Evolutionary conservation across 2,113 vertebrate genomes (phyloP).

Genomic region (Phyllostomus hastatus): DNA sequence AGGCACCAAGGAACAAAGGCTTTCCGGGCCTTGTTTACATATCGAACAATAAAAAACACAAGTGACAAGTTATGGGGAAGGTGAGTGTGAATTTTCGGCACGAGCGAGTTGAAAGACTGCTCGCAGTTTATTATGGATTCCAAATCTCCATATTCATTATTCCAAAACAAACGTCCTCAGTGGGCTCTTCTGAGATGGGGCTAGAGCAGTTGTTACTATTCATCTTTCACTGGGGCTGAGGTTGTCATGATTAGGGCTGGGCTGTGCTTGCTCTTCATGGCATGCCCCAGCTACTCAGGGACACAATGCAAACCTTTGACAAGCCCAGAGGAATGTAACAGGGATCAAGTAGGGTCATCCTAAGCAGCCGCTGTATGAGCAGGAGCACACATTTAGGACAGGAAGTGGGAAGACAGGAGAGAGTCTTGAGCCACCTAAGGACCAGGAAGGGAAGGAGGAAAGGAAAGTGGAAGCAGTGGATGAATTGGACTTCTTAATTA

Average conservation of each 20-base stretch:
- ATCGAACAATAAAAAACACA: constrained; percentile 85
- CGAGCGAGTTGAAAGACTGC: constrained; percentile 83
- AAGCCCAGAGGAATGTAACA: constrained; percentile 48
- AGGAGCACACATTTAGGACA: neutral
- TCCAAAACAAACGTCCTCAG: constrained; percentile 79
- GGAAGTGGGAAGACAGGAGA: neutral
- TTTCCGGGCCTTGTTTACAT: constrained; percentile 86
- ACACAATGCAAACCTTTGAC: constrained; percentile 68
- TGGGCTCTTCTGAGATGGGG: constrained; percentile 78
- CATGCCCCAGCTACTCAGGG: constrained; percentile 33
- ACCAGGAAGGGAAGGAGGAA: neutral
- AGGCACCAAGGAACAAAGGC: constrained; percentile 88
- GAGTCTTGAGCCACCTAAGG: neutral
- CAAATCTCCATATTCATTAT: constrained; percentile 83
- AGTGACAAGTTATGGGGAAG: constrained; percentile 84
- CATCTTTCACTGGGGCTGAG: constrained; percentile 70
- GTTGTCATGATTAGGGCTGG: constrained; percentile 70
- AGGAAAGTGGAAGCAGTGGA: neutral
- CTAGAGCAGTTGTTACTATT: constrained; percentile 77
- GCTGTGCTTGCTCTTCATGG: constrained; percentile 29
- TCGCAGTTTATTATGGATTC: constrained; percentile 81
- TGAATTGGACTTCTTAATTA: neutral
- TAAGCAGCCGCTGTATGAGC: neutral
- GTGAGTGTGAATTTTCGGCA: constrained; percentile 85
- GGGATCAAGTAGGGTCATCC: constrained; percentile 64